A percentile compares a stretch with the other conserved stretches of the same genome.
phyloP scores from a whole-genome alignment of 2,797 vertebrate species.

The Aulostomus chinensis region DNA sequence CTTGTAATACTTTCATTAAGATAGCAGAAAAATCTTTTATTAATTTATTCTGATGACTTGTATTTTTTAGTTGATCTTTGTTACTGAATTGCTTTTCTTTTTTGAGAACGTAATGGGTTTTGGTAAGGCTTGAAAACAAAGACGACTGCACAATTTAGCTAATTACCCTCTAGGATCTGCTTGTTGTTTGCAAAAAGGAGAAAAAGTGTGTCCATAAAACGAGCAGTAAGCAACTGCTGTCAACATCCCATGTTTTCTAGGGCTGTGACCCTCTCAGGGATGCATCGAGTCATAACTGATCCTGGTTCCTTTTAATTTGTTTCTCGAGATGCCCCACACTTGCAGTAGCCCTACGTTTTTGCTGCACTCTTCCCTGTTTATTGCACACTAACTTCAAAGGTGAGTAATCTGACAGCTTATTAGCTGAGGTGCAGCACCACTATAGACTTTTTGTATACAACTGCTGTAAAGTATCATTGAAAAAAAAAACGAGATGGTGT shows the following conservation, averaged over 20 bases:
- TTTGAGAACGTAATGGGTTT: slow-evolving; percentile 23
- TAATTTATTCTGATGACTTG: slow-evolving; percentile 75
- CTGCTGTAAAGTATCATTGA: slow-evolving; percentile 80
- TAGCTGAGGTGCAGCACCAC: slow-evolving; percentile 61
- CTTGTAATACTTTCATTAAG: slow-evolving; percentile 37
- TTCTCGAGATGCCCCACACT: slow-evolving; percentile 36
- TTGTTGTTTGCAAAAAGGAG: slow-evolving; percentile 43
- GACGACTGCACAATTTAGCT: slow-evolving; percentile 47
- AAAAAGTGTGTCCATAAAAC: slow-evolving; percentile 19
- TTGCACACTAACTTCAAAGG: slow-evolving; percentile 72
- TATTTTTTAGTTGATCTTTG: slow-evolving; percentile 51
- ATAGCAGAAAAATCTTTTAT: slow-evolving; percentile 52
- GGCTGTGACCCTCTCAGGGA: slow-evolving; percentile 81
- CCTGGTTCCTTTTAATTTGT: slow-evolving; percentile 53
- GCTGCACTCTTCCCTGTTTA: slow-evolving; percentile 68
- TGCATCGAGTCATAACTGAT: slow-evolving; percentile 71
- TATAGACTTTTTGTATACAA: slow-evolving; percentile 70
- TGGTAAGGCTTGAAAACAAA: slow-evolving; percentile 48
- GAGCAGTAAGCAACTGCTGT: slow-evolving; percentile 51
- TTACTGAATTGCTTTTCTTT: slow-evolving; percentile 63
- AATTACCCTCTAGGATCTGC: slow-evolving; percentile 34
- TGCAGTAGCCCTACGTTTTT: slow-evolving; percentile 66
- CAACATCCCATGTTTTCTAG: slow-evolving; percentile 65
- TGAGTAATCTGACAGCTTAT: slow-evolving; percentile 50
- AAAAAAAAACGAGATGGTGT: slow-evolving; percentile 60